Evolutionary conservation across 2,888 invertebrate genomes (phyloP), one percentile per base, ranked within the genome.

Genomic region (Tridacna crocea): DNA sequence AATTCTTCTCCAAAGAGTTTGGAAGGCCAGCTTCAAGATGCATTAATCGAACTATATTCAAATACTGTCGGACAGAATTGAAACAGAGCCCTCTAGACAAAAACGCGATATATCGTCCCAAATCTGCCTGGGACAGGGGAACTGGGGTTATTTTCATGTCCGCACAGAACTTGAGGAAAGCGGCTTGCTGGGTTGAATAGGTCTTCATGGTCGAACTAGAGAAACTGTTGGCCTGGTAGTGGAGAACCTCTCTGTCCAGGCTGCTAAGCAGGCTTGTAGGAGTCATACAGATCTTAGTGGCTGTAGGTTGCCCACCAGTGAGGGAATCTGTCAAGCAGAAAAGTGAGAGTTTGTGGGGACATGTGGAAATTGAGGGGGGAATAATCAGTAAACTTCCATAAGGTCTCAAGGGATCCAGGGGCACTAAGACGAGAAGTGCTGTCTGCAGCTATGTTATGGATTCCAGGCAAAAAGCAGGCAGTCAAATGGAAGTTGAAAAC

Each of bases 401-500:
- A n/a, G n/a, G n/a, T n/a, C n/a, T n/a, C 22, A 60, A 19, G 60
- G n/a, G 8, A 60, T 10, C 13, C 17, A 60, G 61, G 22, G 36
- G 2, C 10, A 61, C 22, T 61, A 8, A 61, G 10, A 22, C 61
- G 61, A 3, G 61, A 61, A 61, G 61, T 22, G 4, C 61, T 22
- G n/a, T 61, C 61, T 2, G 61, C 61, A 61, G 61, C 4, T 61
- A 61, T 13, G 22, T 10, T 17, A 22, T 22, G 22, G 61, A n/a
- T n/a, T n/a, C n/a, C n/a, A n/a, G n/a, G n/a, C n/a, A n/a, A n/a
- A n/a, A n/a, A n/a, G n/a, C n/a, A n/a, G n/a, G n/a, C n/a, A n/a
- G n/a, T n/a, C n/a, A n/a, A n/a, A n/a, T n/a, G n/a, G 4, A n/a
- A 61, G 61, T 1, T 61, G 61, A 61, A 61, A 61, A 61, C n/a